Evolutionary conservation across 2,113 vertebrate species (phyloP), one percentile per base, ranked within the genome.

Genomic region (Sialia sialis): DNA sequence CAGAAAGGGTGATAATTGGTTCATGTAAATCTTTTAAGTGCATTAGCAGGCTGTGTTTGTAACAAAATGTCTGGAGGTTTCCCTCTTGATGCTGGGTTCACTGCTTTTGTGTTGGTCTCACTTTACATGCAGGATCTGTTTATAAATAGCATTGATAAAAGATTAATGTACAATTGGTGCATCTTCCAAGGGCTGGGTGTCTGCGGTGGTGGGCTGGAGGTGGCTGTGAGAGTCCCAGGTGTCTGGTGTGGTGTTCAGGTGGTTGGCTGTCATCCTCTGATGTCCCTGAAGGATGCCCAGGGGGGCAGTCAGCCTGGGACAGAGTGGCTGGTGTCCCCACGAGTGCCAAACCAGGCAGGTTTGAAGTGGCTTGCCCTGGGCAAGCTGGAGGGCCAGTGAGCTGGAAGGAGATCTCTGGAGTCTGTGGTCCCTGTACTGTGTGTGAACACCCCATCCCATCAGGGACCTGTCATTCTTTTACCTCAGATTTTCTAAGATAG

Each of bases 1-100:
- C 85, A 94, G 87, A 93, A 97, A 81, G 93, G 70, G 83, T 79
- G 93, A 85, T 95, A 96, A 97, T 96, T 96, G 92, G 93, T 95
- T 96, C 92, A 78, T 93, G 91, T 94, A 92, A 95, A 84, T 92
- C 93, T 95, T 84, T 52, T 80, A 94, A 95, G 94, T 96, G 95
- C 94, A 54, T 95, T 87, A 89, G 79, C 67, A 59, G 82, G 80
- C 82, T 75, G 59, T n/a, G 84, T 74, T 90, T 46, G 90, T 86
- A 85, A 81, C 95, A 87, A 59, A 85, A 82, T 72, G 59, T 41
- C 67, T 75, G 3, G 52, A 60, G 86, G 82, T 78, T 93, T 84
- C 73, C 4, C 36, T 22, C 49, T 11, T 69, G 73, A 55, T 68
- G 89, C 58, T 94, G 68, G 29, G 83, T 78, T 96, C 16, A 0